Base-by-base conservation (phyloP, 2,113 vertebrate species). In the Gobiocypris rarus region DNA sequence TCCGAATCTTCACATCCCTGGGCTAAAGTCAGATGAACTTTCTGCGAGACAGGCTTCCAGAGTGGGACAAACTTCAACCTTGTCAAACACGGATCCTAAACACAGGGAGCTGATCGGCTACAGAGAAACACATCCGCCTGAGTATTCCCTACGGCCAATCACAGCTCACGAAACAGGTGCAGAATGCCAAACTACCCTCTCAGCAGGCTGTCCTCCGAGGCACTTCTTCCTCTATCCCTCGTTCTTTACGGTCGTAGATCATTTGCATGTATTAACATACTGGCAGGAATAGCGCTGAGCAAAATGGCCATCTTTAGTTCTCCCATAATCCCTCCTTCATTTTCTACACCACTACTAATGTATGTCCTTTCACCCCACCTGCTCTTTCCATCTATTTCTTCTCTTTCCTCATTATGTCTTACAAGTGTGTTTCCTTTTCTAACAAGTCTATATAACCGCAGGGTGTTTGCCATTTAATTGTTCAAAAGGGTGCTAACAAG, bases 51-150 rank as follows among this genome's bases (percentile, higher is more conserved):
- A 79, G 41, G 48, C 38, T 69, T 54, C 77, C 80, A 59, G 69
- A 82, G 78, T 22, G 50, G 69, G 84, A 82, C 77, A 67, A 76
- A 41, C 75, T 48, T 13, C 58, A 63, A n/a, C 38, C 81, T 75
- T 80, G 86, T 87, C 84, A 82, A 76, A 88, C 87, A 88, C n/a
- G 15, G 9, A 34, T 71, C 75, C 65, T 8, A 78, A 83, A 84
- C 24, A 73, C 78, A 83, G 59, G 58, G 8, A 17, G 52, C 74
- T 84, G 82, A 88, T 75, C 63, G 65, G 79, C 79, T 78, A 38
- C 82, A 78, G 78, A 48, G 75, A 82, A 83, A 80, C 67, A 84
- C 75, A 71, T 77, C 31, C 70, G 81, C 77, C 54, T 59, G 75
- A 45, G 45, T 75, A 63, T 14, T 79, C 83, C 63, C 75, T 19